Evolutionary conservation across 1,140 invertebrate species (phyloP).

Genomic region (Metopolophium dirhodum): DNA sequence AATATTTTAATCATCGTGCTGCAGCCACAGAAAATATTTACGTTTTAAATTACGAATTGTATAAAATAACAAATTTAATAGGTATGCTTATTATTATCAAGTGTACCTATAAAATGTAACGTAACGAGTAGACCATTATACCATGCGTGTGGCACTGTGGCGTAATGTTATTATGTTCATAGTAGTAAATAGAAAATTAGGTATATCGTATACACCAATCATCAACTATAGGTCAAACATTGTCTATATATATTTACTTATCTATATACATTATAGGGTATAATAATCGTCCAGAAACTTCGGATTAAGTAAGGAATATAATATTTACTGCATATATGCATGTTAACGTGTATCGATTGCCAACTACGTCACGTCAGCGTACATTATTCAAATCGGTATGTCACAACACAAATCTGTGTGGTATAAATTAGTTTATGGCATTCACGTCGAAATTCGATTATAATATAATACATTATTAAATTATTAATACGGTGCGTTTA

Average conservation of each 20-base stretch:
- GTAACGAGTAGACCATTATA: neutral
- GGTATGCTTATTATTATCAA: neutral
- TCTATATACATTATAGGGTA: neutral
- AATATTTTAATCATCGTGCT: neutral
- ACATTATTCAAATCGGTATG: neutral
- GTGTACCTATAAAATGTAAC: neutral
- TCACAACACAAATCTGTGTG: constrained; percentile 10
- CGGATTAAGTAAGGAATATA: neutral
- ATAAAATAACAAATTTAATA: neutral
- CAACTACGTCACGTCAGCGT: neutral
- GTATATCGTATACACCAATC: neutral
- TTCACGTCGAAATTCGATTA: constrained; percentile 22
- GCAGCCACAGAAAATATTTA: neutral
- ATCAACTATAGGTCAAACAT: too few relatives aligned
- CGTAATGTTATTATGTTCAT: neutral
- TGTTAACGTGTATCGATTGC: neutral
- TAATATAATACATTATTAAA: neutral
- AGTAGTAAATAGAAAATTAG: neutral
- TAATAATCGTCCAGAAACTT: neutral
- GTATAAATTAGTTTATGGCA: neutral
- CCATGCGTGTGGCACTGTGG: too few relatives aligned
- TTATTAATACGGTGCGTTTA: neutral
- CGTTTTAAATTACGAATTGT: neutral
- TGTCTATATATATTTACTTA: too few relatives aligned
- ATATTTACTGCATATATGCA: neutral